phyloP scores from a whole-genome alignment of 2,888 invertebrate genomes.

The Dynastes tityus region DNA sequence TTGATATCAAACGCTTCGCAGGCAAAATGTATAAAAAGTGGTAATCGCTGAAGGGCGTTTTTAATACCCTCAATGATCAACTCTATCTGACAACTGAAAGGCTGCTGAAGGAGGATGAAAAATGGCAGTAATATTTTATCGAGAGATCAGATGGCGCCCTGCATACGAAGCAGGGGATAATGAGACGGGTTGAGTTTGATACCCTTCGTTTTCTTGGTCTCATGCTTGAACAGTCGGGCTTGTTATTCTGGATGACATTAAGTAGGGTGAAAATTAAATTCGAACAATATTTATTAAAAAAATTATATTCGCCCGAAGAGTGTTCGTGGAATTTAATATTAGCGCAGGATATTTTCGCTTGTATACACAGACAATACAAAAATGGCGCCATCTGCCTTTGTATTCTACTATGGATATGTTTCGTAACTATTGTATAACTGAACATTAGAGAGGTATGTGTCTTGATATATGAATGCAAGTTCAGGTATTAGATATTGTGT shows the following conservation, averaged over 20 bases:
- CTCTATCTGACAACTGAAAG: constrained; percentile 70
- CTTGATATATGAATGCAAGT: not conserved
- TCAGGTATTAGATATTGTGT: not conserved
- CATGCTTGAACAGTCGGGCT: constrained; percentile 59
- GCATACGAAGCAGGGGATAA: constrained; percentile 71
- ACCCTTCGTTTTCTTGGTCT: constrained; percentile 65
- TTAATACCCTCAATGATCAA: constrained; percentile 69
- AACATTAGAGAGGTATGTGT: too few species aligned
- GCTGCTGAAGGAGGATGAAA: constrained; percentile 70
- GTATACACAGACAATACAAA: not conserved
- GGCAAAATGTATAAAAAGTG: constrained; percentile 45
- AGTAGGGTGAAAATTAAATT: constrained; percentile 51
- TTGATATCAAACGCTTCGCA: constrained; percentile 29
- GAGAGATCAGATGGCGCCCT: constrained; percentile 71
- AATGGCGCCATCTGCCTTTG: not conserved
- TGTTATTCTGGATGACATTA: constrained; percentile 59
- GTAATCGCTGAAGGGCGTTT: constrained; percentile 63
- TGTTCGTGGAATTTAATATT: constrained; percentile 9
- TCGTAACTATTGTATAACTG: too few species aligned
- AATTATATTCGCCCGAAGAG: constrained; percentile 1
- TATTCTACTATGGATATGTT: not conserved
- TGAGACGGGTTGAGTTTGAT: constrained; percentile 69
- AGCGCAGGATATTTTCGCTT: constrained; percentile 37
- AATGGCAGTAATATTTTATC: constrained; percentile 72
- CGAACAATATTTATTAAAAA: constrained; percentile 46